Evolutionary conservation across 2,888 invertebrate species (phyloP).

Genomic region (Sesamia inferens): DNA sequence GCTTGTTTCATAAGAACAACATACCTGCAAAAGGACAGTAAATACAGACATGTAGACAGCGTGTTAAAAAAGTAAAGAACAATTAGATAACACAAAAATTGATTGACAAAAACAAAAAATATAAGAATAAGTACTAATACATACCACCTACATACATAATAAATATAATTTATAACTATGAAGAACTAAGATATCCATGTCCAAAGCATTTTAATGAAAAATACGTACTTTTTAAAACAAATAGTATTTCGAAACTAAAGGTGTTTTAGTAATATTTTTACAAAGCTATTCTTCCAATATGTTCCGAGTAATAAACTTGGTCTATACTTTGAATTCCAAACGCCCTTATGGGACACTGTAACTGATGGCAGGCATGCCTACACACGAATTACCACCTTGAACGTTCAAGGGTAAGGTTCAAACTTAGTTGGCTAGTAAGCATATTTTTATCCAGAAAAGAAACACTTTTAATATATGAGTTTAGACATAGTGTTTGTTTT

Average conservation of each 20-base stretch:
- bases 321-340: conserved; percentile 75
- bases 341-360: conserved; percentile 71
- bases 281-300: conserved; percentile 74
- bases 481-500: conserved; percentile 57
- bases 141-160: too few species aligned
- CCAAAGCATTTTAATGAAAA: conserved; percentile 26
- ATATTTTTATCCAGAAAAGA: conserved; percentile 55
- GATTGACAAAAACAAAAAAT: too few species aligned
- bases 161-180: too few species aligned
- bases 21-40: too few species aligned
- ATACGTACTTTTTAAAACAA: conserved; percentile 23
- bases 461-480: conserved; percentile 63
- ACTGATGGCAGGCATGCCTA: conserved; percentile 37
- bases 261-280: conserved; percentile 47
- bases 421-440: not conserved
- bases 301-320: conserved; percentile 79
- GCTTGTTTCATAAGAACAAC: too few species aligned
- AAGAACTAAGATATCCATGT: too few species aligned
- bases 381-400: conserved; percentile 12
- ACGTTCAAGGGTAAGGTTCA: fast-evolving
- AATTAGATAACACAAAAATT: too few species aligned
- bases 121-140: too few species aligned
- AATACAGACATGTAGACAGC: too few species aligned
- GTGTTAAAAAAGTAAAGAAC: too few species aligned
- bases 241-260: conserved; percentile 19